Evolutionary conservation across 2,113 vertebrate genomes (phyloP).

Genomic region (Laticauda colubrina): DNA sequence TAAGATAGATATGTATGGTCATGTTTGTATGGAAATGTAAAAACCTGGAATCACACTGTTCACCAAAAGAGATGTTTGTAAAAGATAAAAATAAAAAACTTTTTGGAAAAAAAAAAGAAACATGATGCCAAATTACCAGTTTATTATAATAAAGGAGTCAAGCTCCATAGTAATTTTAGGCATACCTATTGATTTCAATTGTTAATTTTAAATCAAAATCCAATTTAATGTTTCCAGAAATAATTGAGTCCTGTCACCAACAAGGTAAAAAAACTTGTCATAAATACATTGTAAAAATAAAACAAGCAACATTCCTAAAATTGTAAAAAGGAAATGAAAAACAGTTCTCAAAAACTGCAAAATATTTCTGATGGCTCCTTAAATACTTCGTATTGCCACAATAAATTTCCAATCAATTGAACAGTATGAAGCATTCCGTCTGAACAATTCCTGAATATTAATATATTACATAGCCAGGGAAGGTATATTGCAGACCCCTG

Average conservation of each 20-base stretch:
- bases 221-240: background rate
- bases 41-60: too few species aligned
- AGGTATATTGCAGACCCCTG: background rate
- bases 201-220: background rate
- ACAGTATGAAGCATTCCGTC: background rate
- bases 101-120: background rate
- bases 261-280: background rate
- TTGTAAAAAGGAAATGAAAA: background rate
- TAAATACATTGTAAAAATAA: background rate
- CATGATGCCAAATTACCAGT: background rate
- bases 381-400: background rate
- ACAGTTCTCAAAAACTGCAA: background rate
- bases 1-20: too few species aligned
- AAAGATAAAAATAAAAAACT: too few species aligned
- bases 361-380: background rate
- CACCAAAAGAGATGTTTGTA: too few species aligned
- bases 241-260: background rate
- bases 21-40: too few species aligned
- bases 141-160: background rate
- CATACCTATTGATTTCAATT: background rate
- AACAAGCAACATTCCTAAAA: background rate
- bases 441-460: background rate
- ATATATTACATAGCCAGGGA: background rate
- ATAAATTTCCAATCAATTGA: background rate
- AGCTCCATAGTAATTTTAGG: background rate